phyloP scores from a whole-genome alignment of 2,113 vertebrate species.

The Scolopax mira region DNA sequence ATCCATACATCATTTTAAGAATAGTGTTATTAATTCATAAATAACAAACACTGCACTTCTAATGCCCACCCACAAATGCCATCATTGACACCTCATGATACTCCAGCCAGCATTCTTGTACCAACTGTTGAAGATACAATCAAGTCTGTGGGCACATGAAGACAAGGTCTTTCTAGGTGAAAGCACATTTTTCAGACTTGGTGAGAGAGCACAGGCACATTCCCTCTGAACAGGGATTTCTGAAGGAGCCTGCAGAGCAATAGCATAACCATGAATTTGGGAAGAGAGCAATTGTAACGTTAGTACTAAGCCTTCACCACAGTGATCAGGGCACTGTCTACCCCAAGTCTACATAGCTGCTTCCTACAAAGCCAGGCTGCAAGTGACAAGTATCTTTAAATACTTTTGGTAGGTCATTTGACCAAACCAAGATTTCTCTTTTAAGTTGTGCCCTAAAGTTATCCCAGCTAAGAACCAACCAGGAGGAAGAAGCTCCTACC shows the following conservation, averaged over 20 bases:
- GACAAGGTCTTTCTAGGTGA: background rate
- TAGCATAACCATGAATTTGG: background rate
- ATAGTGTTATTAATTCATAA: background rate
- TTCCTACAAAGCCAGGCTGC: background rate
- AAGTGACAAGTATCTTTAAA: background rate
- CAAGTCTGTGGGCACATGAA: background rate
- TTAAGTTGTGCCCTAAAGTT: too few relatives aligned
- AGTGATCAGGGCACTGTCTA: accelerated
- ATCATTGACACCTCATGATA: background rate
- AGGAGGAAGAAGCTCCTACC: background rate
- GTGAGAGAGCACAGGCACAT: background rate
- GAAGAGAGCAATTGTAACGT: background rate
- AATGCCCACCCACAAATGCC: background rate
- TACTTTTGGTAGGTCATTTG: background rate
- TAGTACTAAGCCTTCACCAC: background rate
- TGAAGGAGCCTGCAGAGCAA: background rate
- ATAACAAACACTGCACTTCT: background rate
- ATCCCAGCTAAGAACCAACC: background rate
- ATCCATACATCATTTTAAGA: background rate
- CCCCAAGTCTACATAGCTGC: background rate
- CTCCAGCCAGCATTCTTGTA: background rate
- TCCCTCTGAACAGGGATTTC: background rate
- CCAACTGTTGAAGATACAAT: background rate
- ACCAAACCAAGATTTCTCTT: background rate
- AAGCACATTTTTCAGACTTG: background rate